Base-by-base conservation (phyloP, 2,113 vertebrate genomes). In the Barbus barbus region DNA sequence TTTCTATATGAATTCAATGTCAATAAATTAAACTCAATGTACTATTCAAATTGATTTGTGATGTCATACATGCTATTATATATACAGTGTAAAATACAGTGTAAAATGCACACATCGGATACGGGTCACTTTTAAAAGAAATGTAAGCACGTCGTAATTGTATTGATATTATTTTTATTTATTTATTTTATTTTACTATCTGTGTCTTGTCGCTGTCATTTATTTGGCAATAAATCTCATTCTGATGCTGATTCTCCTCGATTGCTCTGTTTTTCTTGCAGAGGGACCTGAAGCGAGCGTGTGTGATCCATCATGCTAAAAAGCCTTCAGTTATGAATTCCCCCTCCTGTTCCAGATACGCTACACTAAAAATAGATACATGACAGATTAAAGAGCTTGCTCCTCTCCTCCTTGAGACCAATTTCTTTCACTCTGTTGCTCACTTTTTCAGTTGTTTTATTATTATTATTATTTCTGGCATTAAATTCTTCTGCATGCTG, bases 341-440 rank as follows among this genome's bases (percentile, higher is more conserved):
- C 65, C 63, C 77, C 86, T 86, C 79, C 86, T 88, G 84, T 76
- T 92, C 85, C 87, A 83, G 33, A 84, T 72, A 80, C 85, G 74
- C 89, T 60, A 69, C 3, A 81, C 91, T 92, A 92, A 92, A 92
- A 91, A 91, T 92, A 94, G 90, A 91, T 86, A 83, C 75, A 84
- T 89, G 87, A 88, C 83, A 91, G 92, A 93, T 92, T 89, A 90
- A 91, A 92, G 88, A 83, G 71, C 83, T 88, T 72, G 46, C 82
- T 84, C 48, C 31, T 78, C 53, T 83, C 76, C 44, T 60, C 67
- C 75, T 48, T 51, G 41, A 65, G 65, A 65, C 78, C 78, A 41
- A 67, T 81, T 65, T 67, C 61, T 81, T 81, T 80, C 58, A 61
- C 58, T 51, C 84, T 82, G 53, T 60, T 65, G 26, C 82, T 78